phyloP scores from a whole-genome alignment of 2,797 vertebrate genomes.

The Bucorvus abyssinicus region DNA sequence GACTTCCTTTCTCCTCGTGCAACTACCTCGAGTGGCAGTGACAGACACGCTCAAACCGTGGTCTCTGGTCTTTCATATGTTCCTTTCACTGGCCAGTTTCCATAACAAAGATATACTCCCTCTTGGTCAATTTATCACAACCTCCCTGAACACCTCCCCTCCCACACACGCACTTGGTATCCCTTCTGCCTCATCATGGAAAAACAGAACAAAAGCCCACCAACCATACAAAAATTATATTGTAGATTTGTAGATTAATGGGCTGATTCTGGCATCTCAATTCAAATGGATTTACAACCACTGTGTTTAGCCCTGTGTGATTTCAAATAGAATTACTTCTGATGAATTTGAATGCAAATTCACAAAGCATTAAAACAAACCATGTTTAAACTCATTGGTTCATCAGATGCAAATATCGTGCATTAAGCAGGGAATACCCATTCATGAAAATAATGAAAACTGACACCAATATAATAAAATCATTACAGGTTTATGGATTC shows the following conservation, averaged over 20 bases:
- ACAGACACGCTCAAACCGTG: not conserved
- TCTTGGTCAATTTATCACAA: constrained; percentile 33
- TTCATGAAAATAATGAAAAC: constrained; percentile 73
- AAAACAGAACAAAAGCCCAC: constrained; percentile 35
- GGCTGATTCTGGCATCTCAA: constrained; percentile 71
- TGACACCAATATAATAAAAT: constrained; percentile 80
- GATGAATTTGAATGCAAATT: constrained; percentile 80
- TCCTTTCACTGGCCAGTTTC: constrained; percentile 7
- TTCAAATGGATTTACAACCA: constrained; percentile 75
- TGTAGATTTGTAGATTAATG: constrained; percentile 62
- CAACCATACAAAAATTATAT: constrained; percentile 26
- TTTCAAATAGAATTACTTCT: constrained; percentile 78
- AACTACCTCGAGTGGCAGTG: not conserved
- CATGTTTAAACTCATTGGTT: constrained; percentile 79
- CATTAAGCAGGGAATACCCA: constrained; percentile 69
- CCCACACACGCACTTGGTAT: not conserved
- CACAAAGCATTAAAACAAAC: constrained; percentile 71
- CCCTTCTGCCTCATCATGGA: not conserved
- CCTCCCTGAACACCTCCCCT: not conserved
- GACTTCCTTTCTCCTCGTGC: not conserved
- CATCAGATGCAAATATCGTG: constrained; percentile 72
- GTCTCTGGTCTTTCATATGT: constrained; percentile 7
- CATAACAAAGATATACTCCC: constrained; percentile 30
- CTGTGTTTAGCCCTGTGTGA: constrained; percentile 70
- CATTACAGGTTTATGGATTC: constrained; percentile 78